Evolutionary conservation across 2,113 vertebrate genomes (phyloP).

Genomic region (Catagonus wagneri): DNA sequence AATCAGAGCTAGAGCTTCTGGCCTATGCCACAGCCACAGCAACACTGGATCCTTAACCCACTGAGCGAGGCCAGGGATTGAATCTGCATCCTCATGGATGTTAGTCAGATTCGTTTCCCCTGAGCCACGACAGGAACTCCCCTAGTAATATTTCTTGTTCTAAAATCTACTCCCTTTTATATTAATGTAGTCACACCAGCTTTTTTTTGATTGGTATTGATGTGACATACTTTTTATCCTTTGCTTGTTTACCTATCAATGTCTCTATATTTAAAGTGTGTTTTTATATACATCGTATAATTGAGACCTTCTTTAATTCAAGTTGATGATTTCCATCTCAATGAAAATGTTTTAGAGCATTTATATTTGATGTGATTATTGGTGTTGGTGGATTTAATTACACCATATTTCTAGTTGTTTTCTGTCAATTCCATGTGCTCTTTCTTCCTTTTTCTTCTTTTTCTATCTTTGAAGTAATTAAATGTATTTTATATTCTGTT

Average conservation of each 20-base stretch:
- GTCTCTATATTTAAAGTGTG: background rate
- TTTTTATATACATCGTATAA: background rate
- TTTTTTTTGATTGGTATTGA: background rate
- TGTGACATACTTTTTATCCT: background rate
- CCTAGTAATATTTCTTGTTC: background rate
- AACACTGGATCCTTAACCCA: no score
- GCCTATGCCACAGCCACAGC: no score
- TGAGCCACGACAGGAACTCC: no score
- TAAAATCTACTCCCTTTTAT: background rate
- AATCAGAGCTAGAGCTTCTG: no score
- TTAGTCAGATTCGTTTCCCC: no score
- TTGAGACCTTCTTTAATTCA: background rate
- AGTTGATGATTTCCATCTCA: background rate
- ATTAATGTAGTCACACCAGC: background rate
- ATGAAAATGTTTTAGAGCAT: background rate
- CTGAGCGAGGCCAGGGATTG: no score
- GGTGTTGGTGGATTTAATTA: background rate
- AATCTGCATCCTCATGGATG: no score
- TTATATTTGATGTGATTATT: background rate
- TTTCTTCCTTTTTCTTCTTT: constrained; percentile 7
- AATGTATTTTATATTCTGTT: background rate
- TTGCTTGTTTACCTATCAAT: background rate
- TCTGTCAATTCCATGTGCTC: background rate
- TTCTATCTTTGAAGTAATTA: background rate
- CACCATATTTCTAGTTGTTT: background rate